These are phyloP conservation scores for Baryphthengus martii DNA, from an alignment of 2,113 vertebrate species.

Conservation along the genomic window DNA sequence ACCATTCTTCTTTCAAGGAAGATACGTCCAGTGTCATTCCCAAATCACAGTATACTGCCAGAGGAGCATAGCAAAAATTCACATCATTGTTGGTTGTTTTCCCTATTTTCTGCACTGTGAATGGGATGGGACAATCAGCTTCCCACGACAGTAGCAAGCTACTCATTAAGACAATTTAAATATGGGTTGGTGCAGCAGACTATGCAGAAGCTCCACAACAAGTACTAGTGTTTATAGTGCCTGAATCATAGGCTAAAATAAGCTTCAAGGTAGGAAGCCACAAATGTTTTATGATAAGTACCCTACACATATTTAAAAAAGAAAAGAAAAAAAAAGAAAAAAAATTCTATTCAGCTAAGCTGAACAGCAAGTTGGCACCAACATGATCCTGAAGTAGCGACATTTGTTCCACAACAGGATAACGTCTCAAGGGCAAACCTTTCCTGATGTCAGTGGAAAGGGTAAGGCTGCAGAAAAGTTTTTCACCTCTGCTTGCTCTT, in stretches of 20 bases:
- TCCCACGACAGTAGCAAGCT: background rate
- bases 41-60: background rate
- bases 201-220: background rate
- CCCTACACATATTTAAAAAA: background rate
- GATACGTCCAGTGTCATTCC: background rate
- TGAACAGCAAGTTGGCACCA: background rate
- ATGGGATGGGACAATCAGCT: background rate
- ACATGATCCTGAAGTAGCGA: background rate
- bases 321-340: background rate
- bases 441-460: background rate
- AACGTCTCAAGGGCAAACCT: background rate
- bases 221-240: background rate
- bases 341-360: background rate
- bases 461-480: background rate
- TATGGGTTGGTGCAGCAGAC: background rate
- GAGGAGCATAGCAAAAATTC: background rate
- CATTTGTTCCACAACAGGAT: conserved; percentile 23
- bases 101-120: background rate
- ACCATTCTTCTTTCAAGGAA: background rate
- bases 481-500: background rate
- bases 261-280: conserved; percentile 33
- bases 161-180: background rate
- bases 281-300: background rate
- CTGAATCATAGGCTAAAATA: conserved; percentile 38
- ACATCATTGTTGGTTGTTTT: background rate